Conservation (phyloP, 1,140 invertebrate genomes). For the Drosophila lini region DNA sequence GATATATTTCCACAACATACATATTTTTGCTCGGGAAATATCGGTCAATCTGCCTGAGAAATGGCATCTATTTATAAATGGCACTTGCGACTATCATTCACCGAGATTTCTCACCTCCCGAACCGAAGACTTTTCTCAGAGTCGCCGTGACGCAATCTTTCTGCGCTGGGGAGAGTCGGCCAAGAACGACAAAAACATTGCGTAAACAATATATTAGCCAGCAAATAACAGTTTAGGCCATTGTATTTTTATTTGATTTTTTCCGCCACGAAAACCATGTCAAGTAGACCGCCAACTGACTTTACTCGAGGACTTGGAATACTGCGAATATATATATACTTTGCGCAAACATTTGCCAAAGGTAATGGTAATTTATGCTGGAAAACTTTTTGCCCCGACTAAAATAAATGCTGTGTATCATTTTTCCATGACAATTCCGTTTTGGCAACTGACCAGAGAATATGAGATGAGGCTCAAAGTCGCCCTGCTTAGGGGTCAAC, state of each 20-base stretch:
- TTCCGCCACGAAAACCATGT: constrained; percentile 49
- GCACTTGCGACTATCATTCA: constrained; percentile 39
- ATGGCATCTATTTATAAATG: constrained; percentile 68
- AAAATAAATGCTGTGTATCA: constrained; percentile 43
- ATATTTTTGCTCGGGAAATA: constrained; percentile 29
- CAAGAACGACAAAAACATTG: constrained; percentile 53
- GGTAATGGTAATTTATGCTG: constrained; percentile 57
- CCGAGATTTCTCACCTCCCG: constrained; percentile 61
- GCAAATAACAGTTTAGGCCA: constrained; percentile 68
- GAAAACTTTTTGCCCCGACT: constrained; percentile 52
- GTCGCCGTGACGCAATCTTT: constrained; percentile 64
- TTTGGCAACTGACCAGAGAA: constrained; percentile 60
- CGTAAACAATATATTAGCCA: constrained; percentile 77
- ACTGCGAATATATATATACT: constrained; percentile 15
- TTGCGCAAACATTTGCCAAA: constrained; percentile 48
- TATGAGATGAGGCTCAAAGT: constrained; percentile 44
- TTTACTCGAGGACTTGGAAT: constrained; percentile 16
- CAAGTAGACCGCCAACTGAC: constrained; percentile 45
- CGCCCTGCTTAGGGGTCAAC: constrained; percentile 49
- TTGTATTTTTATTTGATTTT: constrained; percentile 48
- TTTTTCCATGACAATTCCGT: constrained; percentile 72
- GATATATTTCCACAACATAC: constrained; percentile 12
- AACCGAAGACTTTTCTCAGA: constrained; percentile 30
- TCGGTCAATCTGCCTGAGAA: constrained; percentile 67
- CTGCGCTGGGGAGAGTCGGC: neutral